Base-by-base conservation (phyloP, 2,888 invertebrate species). In the Spialia ferax region DNA sequence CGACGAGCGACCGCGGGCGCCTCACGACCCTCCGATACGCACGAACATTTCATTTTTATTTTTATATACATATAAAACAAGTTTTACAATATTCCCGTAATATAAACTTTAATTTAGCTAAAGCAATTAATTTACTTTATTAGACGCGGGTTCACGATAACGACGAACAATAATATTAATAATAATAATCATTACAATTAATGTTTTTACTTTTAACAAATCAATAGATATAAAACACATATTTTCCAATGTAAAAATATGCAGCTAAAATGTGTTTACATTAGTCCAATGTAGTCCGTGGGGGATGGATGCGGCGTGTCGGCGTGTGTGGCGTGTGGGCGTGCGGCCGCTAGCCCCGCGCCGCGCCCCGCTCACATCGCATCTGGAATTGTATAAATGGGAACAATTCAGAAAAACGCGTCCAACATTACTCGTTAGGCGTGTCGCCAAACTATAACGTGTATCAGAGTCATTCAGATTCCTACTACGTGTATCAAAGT, bases 221-320 rank as follows among this genome's bases (percentile, higher is more conserved):
- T 67, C 70, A 76, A 80, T 80, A 79, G 20, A 65, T 65, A 64
- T 57, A 63, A 64, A 60, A 60, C 52, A 66, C 59, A 66, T 66
- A 60, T 66, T 66, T 66, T 54, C 59, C 22, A 60, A 60, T 60
- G 57, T 59, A 65, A 65, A 65, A 65, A 65, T 59, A 65, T 59
- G 59, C 50, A 52, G 59, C 50, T 50, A 65, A 59, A 60, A 52
- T 56, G 64, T 64, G 57, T 55, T 64, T 45, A 64, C 64, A 64
- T 64, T 64, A 63, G 57, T 64, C 64, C 64, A 64, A 64, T 64
- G 64, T 63, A 63, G 15, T 15, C 35, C 54, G 38, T 48, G 45
- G 48, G 13, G 22, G 56, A 54, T 63, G 62, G 52, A 54, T 20
- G 61, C 61, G 50, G 61, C 32, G 61, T 32, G 60, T 26, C 26